Evolutionary conservation across 2,113 vertebrate species (phyloP), one percentile per base, ranked within the genome.

Genomic region (zebrafish (Danio rerio)): DNA sequence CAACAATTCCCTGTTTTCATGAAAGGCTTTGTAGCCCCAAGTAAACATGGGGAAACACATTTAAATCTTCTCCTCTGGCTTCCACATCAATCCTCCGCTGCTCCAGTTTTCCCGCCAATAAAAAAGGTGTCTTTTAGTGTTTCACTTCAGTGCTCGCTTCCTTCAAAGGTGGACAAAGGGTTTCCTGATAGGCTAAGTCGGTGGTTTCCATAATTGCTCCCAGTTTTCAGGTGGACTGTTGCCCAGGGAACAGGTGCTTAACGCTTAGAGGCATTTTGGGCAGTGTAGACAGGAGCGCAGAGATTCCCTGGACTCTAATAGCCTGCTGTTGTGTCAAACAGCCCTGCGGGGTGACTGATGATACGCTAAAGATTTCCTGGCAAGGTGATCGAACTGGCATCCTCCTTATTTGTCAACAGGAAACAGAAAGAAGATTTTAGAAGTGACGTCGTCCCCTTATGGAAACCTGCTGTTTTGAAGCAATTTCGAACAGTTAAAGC

Each of bases 301-400:
- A 85, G 83, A 84, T 83, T 74, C 83, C 86, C 83, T 75, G 62
- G 45, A 83, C 72, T 86, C 83, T 84, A 91, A 89, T 90, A 89
- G 84, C 78, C 81, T 85, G 71, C 85, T 84, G 81, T 77, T 80
- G 63, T 78, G 80, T 83, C 83, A 61, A 81, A 73, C 68, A 80
- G 80, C 68, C 50, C 58, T 63, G 86, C 65, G 70, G 62, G 66
- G 59, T 86, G 91, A 90, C 78, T 86, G 88, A 92, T 92, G 91
- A 90, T 86, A 83, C 43, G 82, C 80, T 83, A 86, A 87, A 88
- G 82, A 88, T 86, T 90, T 87, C 81, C 85, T 88, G 87, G 91
- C 88, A 89, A 86, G 85, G 82, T 85, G 86, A 91, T 90, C 78
- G 56, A 91, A 83, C 86, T 83, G 80, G 78, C 74, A 82, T 65